These are phyloP conservation scores for Tetranychus piercei DNA, from an alignment of 2,888 invertebrate genomes.

Conservation along the genomic window DNA sequence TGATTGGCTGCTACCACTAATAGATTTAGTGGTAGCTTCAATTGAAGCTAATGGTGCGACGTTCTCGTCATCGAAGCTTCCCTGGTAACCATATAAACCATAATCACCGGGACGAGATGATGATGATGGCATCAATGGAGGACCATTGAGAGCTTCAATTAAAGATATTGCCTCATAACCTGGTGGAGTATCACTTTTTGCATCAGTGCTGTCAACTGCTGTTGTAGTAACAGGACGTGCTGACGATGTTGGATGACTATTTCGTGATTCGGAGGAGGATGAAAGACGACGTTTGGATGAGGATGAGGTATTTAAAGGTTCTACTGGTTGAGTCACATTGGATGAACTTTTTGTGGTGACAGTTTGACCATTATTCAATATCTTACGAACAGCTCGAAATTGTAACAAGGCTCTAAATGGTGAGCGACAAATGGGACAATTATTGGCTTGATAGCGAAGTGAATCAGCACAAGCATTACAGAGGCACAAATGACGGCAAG, in stretches of 20 bases:
- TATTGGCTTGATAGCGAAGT: constrained; percentile 86
- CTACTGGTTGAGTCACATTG: not conserved
- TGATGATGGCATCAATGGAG: constrained; percentile 31
- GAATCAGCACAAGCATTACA: constrained; percentile 96
- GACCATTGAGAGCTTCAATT: constrained; percentile 87
- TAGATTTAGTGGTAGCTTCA: not conserved
- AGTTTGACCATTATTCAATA: not conserved
- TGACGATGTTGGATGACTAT: not conserved
- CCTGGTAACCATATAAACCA: not conserved
- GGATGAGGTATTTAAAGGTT: not conserved
- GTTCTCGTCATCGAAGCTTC: not conserved
- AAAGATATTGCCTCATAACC: constrained; percentile 85
- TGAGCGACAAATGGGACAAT: constrained; percentile 96
- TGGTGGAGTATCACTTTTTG: constrained; percentile 55
- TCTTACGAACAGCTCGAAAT: constrained; percentile 64
- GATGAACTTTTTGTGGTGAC: not conserved
- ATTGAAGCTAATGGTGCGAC: not conserved
- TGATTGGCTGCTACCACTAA: not conserved
- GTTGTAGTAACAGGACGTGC: not conserved
- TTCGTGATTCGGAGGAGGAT: not conserved
- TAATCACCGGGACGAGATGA: not conserved
- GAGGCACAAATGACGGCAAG: constrained; percentile 86
- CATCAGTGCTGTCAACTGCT: constrained; percentile 31
- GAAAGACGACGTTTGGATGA: not conserved
- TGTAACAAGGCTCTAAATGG: constrained; percentile 91